Conservation (phyloP, 92 coral and sea anemone species). For the Paramuricea clavata region DNA sequence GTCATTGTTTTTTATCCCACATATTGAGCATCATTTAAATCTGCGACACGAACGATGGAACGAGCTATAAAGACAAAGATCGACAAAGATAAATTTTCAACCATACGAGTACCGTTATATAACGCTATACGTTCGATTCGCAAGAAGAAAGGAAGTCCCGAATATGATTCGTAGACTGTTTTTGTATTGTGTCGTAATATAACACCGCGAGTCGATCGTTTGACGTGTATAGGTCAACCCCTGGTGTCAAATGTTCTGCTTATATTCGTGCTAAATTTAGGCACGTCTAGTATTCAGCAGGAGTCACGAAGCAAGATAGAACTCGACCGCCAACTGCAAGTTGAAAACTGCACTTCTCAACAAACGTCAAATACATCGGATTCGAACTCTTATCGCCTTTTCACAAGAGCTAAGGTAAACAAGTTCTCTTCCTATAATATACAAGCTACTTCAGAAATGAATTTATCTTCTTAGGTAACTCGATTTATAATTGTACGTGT, state of each 20-base stretch:
- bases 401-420: conserved; percentile 47
- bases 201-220: conserved; percentile 13
- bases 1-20: too few species aligned
- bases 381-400: conserved; percentile 30
- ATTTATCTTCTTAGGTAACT: conserved; percentile 22
- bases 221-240: conserved; percentile 40
- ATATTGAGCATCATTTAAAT: neutral
- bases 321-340: conserved; percentile 18
- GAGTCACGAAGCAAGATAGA: conserved; percentile 32
- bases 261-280: conserved; percentile 54
- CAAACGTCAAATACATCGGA: neutral
- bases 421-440: conserved; percentile 3
- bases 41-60: neutral
- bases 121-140: too few species aligned
- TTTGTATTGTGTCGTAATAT: conserved; percentile 13
- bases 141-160: too few species aligned
- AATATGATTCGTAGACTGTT: neutral
- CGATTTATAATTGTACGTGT: conserved; percentile 33
- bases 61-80: too few species aligned
- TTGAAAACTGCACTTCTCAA: conserved; percentile 20
- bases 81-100: too few species aligned
- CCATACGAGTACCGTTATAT: neutral
- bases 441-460: conserved; percentile 22
- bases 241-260: conserved; percentile 30
- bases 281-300: conserved; percentile 45